These are phyloP conservation scores for Embidobia sp. DNA, from an alignment of 2,888 invertebrate genomes.

Conservation along the genomic window DNA sequence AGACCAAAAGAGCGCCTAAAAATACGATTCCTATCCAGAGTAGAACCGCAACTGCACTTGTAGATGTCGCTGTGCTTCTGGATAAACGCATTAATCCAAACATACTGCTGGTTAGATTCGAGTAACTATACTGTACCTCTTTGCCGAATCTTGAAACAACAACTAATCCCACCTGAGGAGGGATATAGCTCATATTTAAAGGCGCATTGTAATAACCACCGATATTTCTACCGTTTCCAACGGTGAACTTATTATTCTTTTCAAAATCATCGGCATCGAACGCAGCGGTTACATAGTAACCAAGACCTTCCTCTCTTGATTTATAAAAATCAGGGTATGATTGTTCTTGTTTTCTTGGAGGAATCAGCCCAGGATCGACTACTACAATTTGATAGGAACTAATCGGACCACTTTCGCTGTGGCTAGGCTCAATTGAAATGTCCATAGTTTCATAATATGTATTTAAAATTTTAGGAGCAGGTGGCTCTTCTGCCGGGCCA, in stretches of 20 bases:
- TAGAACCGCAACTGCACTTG: slow-evolving; percentile 74
- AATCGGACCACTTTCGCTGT: slow-evolving; percentile 90
- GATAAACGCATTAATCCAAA: not conserved
- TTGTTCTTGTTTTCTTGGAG: slow-evolving; percentile 85
- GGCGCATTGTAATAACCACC: slow-evolving; percentile 90
- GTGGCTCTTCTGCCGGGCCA: slow-evolving; percentile 86
- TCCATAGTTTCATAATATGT: slow-evolving; percentile 85
- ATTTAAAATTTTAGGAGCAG: slow-evolving; percentile 85
- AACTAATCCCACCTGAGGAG: slow-evolving; percentile 74
- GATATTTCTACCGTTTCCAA: slow-evolving; percentile 89
- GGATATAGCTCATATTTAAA: slow-evolving; percentile 82
- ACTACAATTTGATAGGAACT: slow-evolving; percentile 89
- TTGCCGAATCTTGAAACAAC: slow-evolving; percentile 83
- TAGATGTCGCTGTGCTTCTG: not conserved
- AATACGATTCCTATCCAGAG: slow-evolving; percentile 88
- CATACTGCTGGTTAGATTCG: slow-evolving; percentile 70
- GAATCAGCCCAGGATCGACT: slow-evolving; percentile 85
- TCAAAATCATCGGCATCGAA: slow-evolving; percentile 84
- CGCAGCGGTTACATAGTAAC: slow-evolving; percentile 93
- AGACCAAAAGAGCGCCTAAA: slow-evolving; percentile 85
- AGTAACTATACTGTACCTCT: slow-evolving; percentile 74
- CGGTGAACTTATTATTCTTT: slow-evolving; percentile 85
- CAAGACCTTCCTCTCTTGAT: slow-evolving; percentile 86
- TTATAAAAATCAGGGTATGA: slow-evolving; percentile 83
- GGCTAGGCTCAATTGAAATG: slow-evolving; percentile 86